Conservation (phyloP, 2,113 vertebrate genomes). For the Colius striatus region DNA sequence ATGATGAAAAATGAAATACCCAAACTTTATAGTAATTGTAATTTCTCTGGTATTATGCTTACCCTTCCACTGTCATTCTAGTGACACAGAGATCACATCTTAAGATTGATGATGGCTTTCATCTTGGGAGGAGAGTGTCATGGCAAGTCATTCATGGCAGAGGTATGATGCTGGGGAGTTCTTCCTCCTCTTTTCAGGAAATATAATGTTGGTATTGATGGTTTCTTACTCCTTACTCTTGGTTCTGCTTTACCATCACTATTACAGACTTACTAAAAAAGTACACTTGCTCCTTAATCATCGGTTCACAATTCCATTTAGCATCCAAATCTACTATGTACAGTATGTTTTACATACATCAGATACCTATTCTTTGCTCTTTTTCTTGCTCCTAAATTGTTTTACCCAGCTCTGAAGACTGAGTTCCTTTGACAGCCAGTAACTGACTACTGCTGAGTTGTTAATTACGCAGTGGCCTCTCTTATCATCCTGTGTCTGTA, state of each 20-base stretch:
- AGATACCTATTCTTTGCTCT: background rate
- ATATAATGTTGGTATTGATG: background rate
- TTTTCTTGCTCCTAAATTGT: background rate
- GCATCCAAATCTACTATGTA: background rate
- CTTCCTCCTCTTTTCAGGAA: background rate
- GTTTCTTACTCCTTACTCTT: background rate
- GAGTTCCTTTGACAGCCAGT: background rate
- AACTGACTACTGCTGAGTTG: background rate
- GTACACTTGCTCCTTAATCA: background rate
- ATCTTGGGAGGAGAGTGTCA: background rate
- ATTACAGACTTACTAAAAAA: background rate
- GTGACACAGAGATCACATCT: background rate
- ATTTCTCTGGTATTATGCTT: background rate
- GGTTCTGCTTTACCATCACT: background rate
- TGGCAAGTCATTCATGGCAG: background rate
- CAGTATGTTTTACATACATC: background rate
- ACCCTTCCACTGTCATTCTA: background rate
- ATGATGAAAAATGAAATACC: background rate
- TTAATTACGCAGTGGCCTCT: background rate
- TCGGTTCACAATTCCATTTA: background rate
- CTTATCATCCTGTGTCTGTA: background rate
- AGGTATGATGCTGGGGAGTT: background rate
- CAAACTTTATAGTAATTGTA: background rate
- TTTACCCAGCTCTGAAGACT: background rate
- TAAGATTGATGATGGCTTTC: background rate